These are phyloP conservation scores for Eurytoma californica DNA, from an alignment of 2,888 invertebrate species.

Conservation along the genomic window DNA sequence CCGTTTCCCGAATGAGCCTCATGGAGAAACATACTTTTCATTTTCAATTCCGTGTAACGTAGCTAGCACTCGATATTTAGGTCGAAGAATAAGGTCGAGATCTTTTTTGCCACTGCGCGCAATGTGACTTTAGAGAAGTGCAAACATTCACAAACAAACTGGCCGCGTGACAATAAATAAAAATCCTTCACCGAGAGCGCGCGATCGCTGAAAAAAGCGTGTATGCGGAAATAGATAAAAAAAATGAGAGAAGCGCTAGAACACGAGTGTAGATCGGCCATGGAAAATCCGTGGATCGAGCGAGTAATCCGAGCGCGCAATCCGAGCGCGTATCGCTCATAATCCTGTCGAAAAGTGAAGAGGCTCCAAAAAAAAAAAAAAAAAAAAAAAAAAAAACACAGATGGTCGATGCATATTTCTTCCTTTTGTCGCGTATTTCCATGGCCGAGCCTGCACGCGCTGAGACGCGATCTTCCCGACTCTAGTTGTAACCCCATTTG, in stretches of 20 bases:
- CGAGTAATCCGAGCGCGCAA: background rate
- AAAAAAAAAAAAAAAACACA: background rate
- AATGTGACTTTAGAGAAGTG: too few species aligned
- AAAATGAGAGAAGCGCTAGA: background rate
- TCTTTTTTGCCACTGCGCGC: too few species aligned
- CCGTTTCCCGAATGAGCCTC: background rate
- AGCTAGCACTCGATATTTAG: background rate
- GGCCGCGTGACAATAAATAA: too few species aligned
- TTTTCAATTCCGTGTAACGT: background rate
- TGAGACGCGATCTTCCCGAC: background rate
- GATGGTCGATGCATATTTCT: background rate
- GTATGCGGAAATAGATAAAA: background rate
- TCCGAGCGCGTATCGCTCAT: background rate
- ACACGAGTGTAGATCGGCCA: too few species aligned
- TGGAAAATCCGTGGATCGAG: too few species aligned
- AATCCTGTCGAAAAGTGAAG: background rate
- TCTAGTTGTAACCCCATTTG: background rate
- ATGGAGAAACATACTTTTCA: constrained; percentile 2
- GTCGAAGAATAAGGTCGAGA: constrained; percentile 4
- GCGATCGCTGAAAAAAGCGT: background rate
- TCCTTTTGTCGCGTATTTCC: background rate
- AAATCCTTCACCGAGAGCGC: too few species aligned
- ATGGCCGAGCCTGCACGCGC: background rate
- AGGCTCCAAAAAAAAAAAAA: background rate
- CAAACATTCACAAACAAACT: too few species aligned